Evolutionary conservation across 2,797 vertebrate genomes (phyloP).

Genomic region (Micropoecilia bifurca): DNA sequence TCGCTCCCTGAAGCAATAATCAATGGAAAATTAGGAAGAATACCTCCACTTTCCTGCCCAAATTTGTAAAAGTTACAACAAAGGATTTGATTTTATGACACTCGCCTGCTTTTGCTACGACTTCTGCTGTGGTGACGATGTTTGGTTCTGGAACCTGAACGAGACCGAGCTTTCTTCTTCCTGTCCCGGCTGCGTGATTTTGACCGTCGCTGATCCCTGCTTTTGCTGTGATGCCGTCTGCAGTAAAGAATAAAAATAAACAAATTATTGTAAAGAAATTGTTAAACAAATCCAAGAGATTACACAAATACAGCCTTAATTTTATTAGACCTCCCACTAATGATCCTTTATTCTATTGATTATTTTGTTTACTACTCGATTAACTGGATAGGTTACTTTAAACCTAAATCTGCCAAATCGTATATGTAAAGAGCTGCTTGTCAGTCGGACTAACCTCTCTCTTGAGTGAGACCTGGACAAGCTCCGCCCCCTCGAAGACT

Average conservation of each 20-base stretch:
- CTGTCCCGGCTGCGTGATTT: slow-evolving; percentile 83
- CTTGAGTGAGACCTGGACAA: slow-evolving; percentile 92
- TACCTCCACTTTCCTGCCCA: background rate
- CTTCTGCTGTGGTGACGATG: slow-evolving; percentile 91
- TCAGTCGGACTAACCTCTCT: slow-evolving; percentile 84
- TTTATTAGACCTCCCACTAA: background rate
- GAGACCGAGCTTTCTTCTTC: slow-evolving; percentile 89
- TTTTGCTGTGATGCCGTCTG: slow-evolving; percentile 93
- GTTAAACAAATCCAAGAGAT: slow-evolving; percentile 3
- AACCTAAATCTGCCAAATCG: background rate
- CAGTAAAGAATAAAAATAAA: slow-evolving; percentile 11
- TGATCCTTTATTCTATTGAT: too few relatives aligned
- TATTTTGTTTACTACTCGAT: too few relatives aligned
- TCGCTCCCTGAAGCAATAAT: slow-evolving; percentile 82
- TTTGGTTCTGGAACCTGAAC: slow-evolving; percentile 91
- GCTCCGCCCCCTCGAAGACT: slow-evolving; percentile 88
- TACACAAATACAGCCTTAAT: background rate
- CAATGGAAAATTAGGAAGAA: slow-evolving; percentile 8
- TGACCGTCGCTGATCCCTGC: slow-evolving; percentile 89
- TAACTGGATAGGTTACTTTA: background rate
- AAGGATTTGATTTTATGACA: background rate
- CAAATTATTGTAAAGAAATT: background rate
- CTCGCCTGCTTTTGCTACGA: slow-evolving; percentile 91
- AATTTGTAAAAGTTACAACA: background rate
- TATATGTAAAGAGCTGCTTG: background rate